Evolutionary conservation across 2,797 vertebrate genomes (phyloP).

Genomic region (Dicrostonyx torquatus): DNA sequence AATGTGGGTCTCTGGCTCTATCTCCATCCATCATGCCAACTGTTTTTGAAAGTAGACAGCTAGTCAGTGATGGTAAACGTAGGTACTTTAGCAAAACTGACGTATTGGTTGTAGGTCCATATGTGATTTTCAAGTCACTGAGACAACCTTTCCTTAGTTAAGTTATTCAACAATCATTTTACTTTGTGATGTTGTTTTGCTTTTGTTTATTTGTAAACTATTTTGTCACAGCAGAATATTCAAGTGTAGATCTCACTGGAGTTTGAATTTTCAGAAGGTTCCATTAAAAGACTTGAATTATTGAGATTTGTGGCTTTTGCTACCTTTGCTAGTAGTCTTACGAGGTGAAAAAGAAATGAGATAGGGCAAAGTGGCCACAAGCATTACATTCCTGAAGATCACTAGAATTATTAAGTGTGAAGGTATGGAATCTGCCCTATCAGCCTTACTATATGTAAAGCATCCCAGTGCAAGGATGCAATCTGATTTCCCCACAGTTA

Average conservation of each 20-base stretch:
- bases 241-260: background rate
- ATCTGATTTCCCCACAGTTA: background rate
- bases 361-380: too few species aligned
- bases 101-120: background rate
- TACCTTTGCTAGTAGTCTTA: background rate
- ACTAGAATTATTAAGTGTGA: background rate
- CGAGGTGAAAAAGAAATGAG: background rate
- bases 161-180: background rate
- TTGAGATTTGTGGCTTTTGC: background rate
- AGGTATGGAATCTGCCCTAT: background rate
- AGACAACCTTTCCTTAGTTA: background rate
- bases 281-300: background rate
- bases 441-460: background rate
- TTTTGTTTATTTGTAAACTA: too few species aligned
- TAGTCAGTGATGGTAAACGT: background rate
- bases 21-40: too few species aligned
- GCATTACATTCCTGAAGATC: background rate
- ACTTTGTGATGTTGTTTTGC: background rate
- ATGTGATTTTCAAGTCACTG: slow-evolving; percentile 3
- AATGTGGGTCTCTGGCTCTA: too few species aligned
- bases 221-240: background rate
- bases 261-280: background rate
- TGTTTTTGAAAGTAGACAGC: background rate
- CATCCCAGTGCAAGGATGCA: background rate
- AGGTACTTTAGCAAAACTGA: background rate